These are phyloP conservation scores for Lithophane leautieri DNA, from an alignment of 2,888 invertebrate species.

Conservation along the genomic window DNA sequence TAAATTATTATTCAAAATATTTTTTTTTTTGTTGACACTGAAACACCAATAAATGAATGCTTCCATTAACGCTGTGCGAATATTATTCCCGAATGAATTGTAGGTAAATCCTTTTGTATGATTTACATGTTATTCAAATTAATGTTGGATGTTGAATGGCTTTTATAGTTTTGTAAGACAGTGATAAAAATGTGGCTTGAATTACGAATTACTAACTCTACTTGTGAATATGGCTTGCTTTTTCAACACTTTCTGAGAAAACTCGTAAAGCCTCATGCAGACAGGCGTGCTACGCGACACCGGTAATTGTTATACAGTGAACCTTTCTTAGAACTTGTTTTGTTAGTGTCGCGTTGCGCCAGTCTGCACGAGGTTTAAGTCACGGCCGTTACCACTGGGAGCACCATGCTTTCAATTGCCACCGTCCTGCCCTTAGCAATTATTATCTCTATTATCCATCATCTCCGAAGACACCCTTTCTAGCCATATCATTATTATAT, in stretches of 20 bases:
- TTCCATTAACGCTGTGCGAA: constrained; percentile 9
- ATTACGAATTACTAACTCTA: not conserved
- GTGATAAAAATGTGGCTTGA: not conserved
- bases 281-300: no score
- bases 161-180: not conserved
- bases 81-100: constrained; percentile 18
- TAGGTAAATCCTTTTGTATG: constrained; percentile 8
- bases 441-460: no score
- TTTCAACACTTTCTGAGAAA: not conserved
- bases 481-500: not conserved
- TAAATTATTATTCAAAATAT: not conserved
- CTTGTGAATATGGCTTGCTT: not conserved
- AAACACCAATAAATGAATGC: constrained; percentile 17
- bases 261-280: no score
- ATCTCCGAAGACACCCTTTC: not conserved
- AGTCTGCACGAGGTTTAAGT: no score
- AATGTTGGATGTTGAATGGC: not conserved
- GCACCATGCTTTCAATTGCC: not conserved
- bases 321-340: no score
- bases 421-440: not conserved
- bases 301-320: no score
- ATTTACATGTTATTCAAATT: constrained; percentile 23
- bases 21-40: constrained; percentile 4
- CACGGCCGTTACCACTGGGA: no score
- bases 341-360: no score